Evolutionary conservation across 2,888 invertebrate species (phyloP).

Genomic region (Dolichopus griseipennis): DNA sequence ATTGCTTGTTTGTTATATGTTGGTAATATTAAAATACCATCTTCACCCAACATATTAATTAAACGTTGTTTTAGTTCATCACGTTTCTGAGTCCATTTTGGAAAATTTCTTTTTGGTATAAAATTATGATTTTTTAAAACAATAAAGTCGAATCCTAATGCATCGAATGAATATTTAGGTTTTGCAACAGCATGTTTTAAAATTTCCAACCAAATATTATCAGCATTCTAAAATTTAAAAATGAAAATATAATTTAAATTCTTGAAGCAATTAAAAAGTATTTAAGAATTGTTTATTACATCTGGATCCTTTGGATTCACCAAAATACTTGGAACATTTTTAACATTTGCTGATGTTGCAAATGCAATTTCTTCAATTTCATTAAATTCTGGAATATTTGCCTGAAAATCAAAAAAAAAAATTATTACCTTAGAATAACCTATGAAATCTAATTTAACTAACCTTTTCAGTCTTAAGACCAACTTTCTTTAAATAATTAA

Average conservation of each 20-base stretch:
- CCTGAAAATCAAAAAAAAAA: conserved; percentile 14
- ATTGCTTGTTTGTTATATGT: conserved; percentile 57
- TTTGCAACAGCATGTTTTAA: conserved; percentile 35
- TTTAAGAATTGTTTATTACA: conserved; percentile 14
- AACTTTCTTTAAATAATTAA: conserved; percentile 32
- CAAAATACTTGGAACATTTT: conserved; percentile 21
- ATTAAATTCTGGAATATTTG: conserved; percentile 16
- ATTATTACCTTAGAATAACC: neutral
- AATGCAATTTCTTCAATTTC: conserved; percentile 20
- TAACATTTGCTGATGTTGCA: conserved; percentile 19
- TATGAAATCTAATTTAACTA: neutral
- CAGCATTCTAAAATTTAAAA: conserved; percentile 27
- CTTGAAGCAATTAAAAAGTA: neutral
- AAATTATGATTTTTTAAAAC: conserved; percentile 39
- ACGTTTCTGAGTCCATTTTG: neutral
- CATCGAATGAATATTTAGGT: conserved; percentile 45
- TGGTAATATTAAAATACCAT: conserved; percentile 67
- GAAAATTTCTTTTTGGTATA: conserved; percentile 31
- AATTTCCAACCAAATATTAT: conserved; percentile 35
- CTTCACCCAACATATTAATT: conserved; percentile 53
- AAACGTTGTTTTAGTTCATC: conserved; percentile 19
- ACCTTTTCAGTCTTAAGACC: conserved; percentile 25
- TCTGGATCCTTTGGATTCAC: conserved; percentile 20
- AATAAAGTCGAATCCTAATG: conserved; percentile 45
- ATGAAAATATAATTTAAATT: neutral